A percentile compares a stretch with the other conserved stretches of the same genome.
Conservation (phyloP, 2,113 vertebrate species). For the Indri indri region DNA sequence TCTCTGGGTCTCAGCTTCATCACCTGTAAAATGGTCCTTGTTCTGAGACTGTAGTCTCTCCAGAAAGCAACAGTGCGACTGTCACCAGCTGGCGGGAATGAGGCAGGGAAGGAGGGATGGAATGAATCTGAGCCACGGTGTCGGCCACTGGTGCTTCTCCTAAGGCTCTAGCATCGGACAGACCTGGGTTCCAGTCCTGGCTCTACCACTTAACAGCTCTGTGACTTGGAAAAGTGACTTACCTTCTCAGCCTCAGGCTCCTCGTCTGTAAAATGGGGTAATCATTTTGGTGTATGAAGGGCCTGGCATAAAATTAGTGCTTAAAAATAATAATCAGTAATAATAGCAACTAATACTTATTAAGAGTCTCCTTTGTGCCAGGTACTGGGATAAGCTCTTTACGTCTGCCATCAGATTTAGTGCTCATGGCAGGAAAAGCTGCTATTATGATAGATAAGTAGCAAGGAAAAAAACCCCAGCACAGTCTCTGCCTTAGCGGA, state of each 20-base stretch:
- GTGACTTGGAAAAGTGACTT: background rate
- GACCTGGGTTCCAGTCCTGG: background rate
- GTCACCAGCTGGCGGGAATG: background rate
- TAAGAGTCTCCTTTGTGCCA: background rate
- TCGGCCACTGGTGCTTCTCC: background rate
- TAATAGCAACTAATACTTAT: background rate
- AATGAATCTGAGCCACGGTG: background rate
- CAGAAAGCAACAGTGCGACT: background rate
- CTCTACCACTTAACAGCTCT: background rate
- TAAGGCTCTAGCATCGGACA: background rate
- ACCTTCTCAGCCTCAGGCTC: background rate
- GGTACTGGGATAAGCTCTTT: background rate
- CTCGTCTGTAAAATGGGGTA: background rate
- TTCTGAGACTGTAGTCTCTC: background rate
- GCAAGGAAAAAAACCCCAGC: background rate
- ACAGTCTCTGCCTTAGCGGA: background rate
- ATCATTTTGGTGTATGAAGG: background rate
- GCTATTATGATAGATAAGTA: background rate
- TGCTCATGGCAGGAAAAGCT: background rate
- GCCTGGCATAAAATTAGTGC: background rate
- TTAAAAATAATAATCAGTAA: background rate
- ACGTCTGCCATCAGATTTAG: background rate
- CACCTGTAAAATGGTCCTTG: background rate
- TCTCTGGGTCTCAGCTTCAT: background rate
- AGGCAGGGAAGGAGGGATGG: background rate